Conservation (phyloP, 1,140 invertebrate species). For the Hylaeus volcanicus region DNA sequence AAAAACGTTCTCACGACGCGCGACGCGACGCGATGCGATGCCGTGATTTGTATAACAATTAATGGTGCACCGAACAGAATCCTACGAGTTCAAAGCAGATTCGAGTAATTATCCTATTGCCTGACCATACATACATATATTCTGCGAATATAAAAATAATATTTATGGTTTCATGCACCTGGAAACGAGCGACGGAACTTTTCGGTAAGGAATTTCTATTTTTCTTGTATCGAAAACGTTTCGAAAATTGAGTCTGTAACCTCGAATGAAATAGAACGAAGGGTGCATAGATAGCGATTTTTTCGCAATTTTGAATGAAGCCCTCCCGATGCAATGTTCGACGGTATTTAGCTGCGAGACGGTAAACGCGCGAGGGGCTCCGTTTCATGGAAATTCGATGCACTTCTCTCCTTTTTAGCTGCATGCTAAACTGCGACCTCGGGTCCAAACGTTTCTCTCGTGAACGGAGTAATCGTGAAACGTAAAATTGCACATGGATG, state of each 20-base stretch:
- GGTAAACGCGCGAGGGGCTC: neutral
- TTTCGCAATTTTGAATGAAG: neutral
- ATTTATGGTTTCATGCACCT: too few species aligned
- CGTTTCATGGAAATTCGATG: slow-evolving; percentile 22
- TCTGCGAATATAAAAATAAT: too few species aligned
- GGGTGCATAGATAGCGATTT: too few species aligned
- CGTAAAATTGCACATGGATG: neutral
- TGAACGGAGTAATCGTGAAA: slow-evolving; percentile 13
- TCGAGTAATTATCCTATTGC: neutral
- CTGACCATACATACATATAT: too few species aligned
- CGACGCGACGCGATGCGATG: neutral
- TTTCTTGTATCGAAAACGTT: too few species aligned
- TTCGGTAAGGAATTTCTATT: too few species aligned
- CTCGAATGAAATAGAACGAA: too few species aligned
- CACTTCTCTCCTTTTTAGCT: neutral
- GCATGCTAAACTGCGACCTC: slow-evolving; percentile 6
- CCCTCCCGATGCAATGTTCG: neutral
- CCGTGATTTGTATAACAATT: neutral
- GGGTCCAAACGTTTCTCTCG: neutral
- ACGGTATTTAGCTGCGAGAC: neutral
- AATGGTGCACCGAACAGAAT: neutral
- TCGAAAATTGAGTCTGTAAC: too few species aligned
- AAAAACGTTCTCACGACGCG: neutral
- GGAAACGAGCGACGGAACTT: too few species aligned
- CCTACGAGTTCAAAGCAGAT: neutral